These are phyloP conservation scores for Laticauda laticaudata DNA, from an alignment of 2,113 vertebrate species.

Conservation along the genomic window DNA sequence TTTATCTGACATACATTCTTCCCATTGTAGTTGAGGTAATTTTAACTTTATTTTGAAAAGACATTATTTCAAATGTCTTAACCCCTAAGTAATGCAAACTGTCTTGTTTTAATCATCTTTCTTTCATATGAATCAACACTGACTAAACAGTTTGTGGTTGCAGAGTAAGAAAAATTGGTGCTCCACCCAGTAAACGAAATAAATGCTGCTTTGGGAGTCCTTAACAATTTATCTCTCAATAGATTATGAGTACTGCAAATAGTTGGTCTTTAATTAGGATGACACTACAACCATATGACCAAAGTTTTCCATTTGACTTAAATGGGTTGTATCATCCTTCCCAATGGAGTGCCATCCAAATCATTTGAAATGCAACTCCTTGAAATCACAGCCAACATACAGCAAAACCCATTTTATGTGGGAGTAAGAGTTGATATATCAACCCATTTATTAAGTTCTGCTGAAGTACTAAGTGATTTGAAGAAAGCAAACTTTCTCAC, in stretches of 20 bases:
- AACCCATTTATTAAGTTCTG: background rate
- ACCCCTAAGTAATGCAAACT: background rate
- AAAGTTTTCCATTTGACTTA: background rate
- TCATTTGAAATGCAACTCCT: background rate
- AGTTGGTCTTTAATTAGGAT: constrained; percentile 8
- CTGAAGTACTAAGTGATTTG: background rate
- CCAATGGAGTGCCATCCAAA: background rate
- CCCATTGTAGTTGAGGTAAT: background rate
- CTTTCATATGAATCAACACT: background rate
- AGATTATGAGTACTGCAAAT: accelerated
- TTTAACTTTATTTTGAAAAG: background rate
- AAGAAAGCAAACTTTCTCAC: background rate
- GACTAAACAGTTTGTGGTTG: constrained; percentile 22
- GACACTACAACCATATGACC: background rate
- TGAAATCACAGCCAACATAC: background rate
- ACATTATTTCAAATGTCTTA: constrained; percentile 4
- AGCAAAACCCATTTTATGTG: background rate
- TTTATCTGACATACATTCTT: background rate
- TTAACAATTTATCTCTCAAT: background rate
- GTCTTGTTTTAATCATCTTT: constrained; percentile 4
- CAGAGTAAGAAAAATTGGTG: background rate
- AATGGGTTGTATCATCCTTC: background rate
- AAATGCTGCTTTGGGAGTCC: background rate
- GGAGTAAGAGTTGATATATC: background rate
- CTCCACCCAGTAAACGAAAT: background rate